Conservation (phyloP, 2,888 invertebrate genomes). For the Andrena flavipes region DNA sequence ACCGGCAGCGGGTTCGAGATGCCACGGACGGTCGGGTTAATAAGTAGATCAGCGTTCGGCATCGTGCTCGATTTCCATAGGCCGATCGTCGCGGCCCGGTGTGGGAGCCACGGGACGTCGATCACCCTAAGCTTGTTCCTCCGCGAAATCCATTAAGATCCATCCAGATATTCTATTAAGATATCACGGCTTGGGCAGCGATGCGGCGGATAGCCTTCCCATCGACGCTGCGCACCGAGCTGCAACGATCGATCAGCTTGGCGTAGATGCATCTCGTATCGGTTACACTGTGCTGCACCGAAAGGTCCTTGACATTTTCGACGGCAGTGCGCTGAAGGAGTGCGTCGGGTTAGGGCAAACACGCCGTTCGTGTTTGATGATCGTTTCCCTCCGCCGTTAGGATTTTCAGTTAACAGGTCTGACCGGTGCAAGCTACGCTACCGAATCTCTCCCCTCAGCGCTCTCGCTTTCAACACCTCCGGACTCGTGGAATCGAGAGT, state of each 20-base stretch:
- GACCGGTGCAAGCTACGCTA: constrained; percentile 16
- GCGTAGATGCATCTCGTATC: constrained; percentile 3
- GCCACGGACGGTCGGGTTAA: constrained; percentile 38
- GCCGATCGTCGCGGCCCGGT: constrained; percentile 23
- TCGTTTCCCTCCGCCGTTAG: not conserved
- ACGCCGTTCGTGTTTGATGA: constrained; percentile 1
- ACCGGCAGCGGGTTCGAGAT: constrained; percentile 25
- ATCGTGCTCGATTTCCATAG: constrained; percentile 52
- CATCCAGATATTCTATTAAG: constrained; percentile 66
- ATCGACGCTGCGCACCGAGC: not conserved
- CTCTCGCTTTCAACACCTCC: constrained; percentile 48
- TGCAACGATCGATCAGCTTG: constrained; percentile 9
- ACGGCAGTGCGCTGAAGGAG: not conserved
- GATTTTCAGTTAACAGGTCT: constrained; percentile 27
- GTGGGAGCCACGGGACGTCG: constrained; percentile 48
- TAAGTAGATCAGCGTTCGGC: constrained; percentile 46
- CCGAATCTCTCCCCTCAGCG: constrained; percentile 30
- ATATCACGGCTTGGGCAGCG: constrained; percentile 42
- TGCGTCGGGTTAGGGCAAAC: not conserved
- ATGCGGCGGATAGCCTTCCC: not conserved
- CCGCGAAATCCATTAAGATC: constrained; percentile 59
- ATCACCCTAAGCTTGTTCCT: constrained; percentile 26
- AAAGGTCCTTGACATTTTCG: constrained; percentile 4
- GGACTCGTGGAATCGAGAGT: constrained; percentile 32
- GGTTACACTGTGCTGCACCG: not conserved